Evolutionary conservation across 2,113 vertebrate genomes (phyloP).

Genomic region (Colistium nudipinnis): DNA sequence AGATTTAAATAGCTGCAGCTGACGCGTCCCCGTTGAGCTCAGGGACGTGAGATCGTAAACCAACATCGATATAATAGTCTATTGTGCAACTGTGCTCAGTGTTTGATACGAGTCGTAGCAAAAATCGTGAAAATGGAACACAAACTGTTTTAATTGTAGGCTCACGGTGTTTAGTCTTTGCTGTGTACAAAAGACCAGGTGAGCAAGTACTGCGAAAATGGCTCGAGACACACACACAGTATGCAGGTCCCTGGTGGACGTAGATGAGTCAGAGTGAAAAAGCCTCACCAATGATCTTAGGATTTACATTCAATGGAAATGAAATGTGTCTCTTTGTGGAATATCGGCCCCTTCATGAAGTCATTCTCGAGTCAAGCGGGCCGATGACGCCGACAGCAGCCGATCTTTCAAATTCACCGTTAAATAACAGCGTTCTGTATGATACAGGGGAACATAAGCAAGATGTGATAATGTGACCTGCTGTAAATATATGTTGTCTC

Average conservation of each 20-base stretch:
- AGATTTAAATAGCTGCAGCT: constrained; percentile 11
- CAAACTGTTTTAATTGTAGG: background rate
- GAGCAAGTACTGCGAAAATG: too few relatives aligned
- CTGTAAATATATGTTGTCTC: constrained; percentile 18
- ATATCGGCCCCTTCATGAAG: too few relatives aligned
- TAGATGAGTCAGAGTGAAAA: constrained; percentile 15
- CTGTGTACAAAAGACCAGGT: background rate
- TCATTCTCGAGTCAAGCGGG: too few relatives aligned
- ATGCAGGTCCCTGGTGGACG: background rate
- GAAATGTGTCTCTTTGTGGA: background rate
- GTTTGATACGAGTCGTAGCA: constrained; percentile 1
- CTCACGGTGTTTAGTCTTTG: background rate
- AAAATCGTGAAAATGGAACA: background rate
- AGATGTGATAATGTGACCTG: constrained; percentile 11
- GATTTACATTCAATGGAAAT: constrained; percentile 3
- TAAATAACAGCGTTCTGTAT: background rate
- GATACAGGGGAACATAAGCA: background rate
- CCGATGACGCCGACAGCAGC: background rate
- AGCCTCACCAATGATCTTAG: constrained; percentile 23
- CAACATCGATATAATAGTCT: background rate
- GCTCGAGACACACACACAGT: background rate
- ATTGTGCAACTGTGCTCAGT: constrained; percentile 5
- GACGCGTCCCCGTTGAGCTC: background rate
- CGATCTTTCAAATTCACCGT: constrained; percentile 7
- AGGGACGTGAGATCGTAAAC: background rate